phyloP scores from a whole-genome alignment of 2,797 vertebrate genomes.

The Ambastaia sidthimunki region DNA sequence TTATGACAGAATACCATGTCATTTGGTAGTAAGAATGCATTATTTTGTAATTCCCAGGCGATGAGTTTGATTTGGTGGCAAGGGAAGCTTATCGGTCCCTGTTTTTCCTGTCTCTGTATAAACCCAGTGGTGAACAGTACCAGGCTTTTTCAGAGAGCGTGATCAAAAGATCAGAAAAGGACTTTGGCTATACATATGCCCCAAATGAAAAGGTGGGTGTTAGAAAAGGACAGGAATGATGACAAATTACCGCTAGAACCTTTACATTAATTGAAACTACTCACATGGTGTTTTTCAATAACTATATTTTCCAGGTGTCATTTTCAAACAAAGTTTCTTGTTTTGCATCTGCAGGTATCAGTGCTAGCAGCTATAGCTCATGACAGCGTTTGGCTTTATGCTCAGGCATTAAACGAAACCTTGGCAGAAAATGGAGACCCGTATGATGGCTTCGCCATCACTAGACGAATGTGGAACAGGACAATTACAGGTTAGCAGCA shows the following conservation, averaged over 20 bases:
- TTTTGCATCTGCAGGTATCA: constrained; percentile 54
- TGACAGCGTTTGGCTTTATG: constrained; percentile 64
- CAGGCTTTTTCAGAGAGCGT: constrained; percentile 58
- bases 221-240: too few relatives aligned
- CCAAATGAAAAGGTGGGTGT: constrained; percentile 53
- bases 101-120: constrained; percentile 64
- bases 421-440: constrained; percentile 58
- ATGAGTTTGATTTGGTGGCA: constrained; percentile 57
- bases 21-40: constrained; percentile 11
- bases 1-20: background rate
- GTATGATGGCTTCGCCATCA: constrained; percentile 57
- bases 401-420: constrained; percentile 59
- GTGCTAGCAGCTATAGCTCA: constrained; percentile 63
- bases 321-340: background rate
- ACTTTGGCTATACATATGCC: constrained; percentile 61
- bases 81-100: constrained; percentile 59
- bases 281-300: background rate
- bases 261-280: too few relatives aligned
- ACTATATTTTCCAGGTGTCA: background rate
- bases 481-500: constrained; percentile 55
- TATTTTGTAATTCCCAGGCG: constrained; percentile 48
- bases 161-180: constrained; percentile 53
- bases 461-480: constrained; percentile 62
- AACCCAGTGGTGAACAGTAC: constrained; percentile 59
- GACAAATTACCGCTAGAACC: too few relatives aligned